Percentiles rank a stretch among this genome's conserved stretches.
These are phyloP conservation scores for Orussus abietinus DNA, from an alignment of 1,140 invertebrate species.

Conservation along the genomic window DNA sequence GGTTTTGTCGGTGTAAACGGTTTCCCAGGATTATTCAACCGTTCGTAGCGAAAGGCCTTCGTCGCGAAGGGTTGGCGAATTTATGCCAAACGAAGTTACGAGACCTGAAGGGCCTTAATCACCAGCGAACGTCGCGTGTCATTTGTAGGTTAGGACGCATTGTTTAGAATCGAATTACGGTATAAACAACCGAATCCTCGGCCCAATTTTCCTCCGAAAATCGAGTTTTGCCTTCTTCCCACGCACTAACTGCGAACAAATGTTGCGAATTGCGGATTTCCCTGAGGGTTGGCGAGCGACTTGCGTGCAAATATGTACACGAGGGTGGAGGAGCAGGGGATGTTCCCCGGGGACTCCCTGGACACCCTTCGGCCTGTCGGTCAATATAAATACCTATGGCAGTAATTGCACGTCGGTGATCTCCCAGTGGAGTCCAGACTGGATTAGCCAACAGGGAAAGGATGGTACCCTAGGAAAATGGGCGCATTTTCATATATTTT, in stretches of 20 bases:
- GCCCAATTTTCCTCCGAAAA: conserved; percentile 33
- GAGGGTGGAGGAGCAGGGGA: conserved; percentile 9
- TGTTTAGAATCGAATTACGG: conserved; percentile 6
- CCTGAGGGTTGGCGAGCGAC: no score
- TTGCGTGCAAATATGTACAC: conserved; percentile 15
- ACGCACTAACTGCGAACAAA: conserved; percentile 39
- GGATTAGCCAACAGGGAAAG: conserved; percentile 34
- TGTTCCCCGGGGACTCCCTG: background rate
- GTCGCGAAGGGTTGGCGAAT: no score
- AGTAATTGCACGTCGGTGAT: conserved; percentile 25
- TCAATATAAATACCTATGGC: conserved; percentile 45
- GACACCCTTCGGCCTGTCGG: conserved; percentile 19
- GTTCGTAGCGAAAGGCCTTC: no score
- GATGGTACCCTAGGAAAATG: conserved; percentile 12
- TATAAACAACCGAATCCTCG: background rate
- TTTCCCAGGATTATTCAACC: no score
- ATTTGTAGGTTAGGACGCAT: conserved; percentile 8
- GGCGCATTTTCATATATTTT: background rate
- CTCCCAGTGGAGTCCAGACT: conserved; percentile 15
- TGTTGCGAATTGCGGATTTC: conserved; percentile 44
- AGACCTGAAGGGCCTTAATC: no score
- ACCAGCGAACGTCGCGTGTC: no score
- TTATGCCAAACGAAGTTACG: no score
- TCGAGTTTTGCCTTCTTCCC: conserved; percentile 26
- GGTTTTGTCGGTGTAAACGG: no score